phyloP scores from a whole-genome alignment of 2,113 vertebrate species.

The Lophura nycthemera region DNA sequence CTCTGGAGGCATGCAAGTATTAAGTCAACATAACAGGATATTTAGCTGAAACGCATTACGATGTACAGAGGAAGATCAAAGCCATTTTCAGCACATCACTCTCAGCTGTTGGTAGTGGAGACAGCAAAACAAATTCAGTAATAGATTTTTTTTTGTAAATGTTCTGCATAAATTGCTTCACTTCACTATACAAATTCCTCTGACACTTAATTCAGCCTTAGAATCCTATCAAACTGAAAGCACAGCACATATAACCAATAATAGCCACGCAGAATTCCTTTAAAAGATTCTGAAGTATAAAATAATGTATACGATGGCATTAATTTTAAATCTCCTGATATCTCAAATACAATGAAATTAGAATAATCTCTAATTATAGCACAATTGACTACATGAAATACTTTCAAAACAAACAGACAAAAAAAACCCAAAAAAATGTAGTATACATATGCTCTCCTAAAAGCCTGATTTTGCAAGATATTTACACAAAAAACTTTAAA shows the following conservation, averaged over 20 bases:
- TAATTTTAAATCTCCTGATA: not conserved
- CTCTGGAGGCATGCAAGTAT: not conserved
- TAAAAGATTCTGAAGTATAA: not conserved
- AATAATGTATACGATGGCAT: not conserved
- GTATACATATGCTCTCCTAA: not conserved
- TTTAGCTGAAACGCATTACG: conserved; percentile 5
- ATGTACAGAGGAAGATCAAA: conserved; percentile 4
- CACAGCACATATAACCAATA: not conserved
- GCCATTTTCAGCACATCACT: not conserved
- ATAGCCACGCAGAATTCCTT: not conserved
- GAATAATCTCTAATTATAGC: not conserved
- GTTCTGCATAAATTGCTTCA: not conserved
- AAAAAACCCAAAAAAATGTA: not conserved
- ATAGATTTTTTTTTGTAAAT: not conserved
- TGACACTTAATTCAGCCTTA: conserved; percentile 19
- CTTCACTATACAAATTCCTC: not conserved
- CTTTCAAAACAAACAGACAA: conserved; percentile 19
- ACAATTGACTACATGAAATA: not conserved
- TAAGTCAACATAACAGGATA: not conserved
- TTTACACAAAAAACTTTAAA: conserved; percentile 38
- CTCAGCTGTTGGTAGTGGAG: not conserved
- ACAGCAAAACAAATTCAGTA: conserved; percentile 22
- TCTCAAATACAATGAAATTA: not conserved
- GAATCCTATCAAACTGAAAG: conserved; percentile 5
- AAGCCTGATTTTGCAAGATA: conserved; percentile 2